Percentiles rank a stretch among this genome's conserved stretches.
phyloP scores from a whole-genome alignment of 2,797 vertebrate genomes.

The Acropternis orthonyx region DNA sequence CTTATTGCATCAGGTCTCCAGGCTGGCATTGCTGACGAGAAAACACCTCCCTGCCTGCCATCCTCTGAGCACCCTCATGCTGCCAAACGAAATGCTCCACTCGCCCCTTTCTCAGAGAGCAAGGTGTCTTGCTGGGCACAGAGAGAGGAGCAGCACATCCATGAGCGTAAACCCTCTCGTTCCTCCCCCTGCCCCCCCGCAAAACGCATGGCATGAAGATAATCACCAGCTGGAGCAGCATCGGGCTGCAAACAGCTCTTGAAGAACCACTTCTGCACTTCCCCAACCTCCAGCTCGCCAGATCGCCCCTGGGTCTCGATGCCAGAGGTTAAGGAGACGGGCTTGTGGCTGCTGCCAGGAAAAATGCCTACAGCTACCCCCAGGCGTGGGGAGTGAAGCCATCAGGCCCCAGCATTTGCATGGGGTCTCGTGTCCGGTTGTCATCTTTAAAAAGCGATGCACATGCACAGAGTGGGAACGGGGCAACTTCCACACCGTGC shows the following conservation, averaged over 20 bases:
- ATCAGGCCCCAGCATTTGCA: accelerated
- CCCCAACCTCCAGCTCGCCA: not conserved
- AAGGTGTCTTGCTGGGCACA: not conserved
- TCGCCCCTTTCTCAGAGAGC: not conserved
- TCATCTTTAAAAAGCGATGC: not conserved
- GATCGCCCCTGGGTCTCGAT: accelerated
- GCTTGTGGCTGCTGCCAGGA: not conserved
- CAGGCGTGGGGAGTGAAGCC: not conserved
- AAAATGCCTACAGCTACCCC: accelerated
- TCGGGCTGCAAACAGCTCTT: not conserved
- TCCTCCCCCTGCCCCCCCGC: not conserved
- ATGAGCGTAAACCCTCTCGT: accelerated
- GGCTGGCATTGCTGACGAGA: not conserved
- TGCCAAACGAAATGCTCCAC: accelerated
- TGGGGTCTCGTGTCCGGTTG: accelerated
- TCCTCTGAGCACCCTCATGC: not conserved
- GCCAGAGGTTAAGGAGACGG: not conserved
- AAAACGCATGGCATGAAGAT: accelerated
- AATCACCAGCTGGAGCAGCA: not conserved
- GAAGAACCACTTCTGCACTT: not conserved
- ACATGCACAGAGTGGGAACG: accelerated
- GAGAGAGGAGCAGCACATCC: not conserved
- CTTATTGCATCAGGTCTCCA: slow-evolving; percentile 3
- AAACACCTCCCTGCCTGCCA: not conserved
- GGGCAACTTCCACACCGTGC: not conserved